Percentiles rank a stretch among this genome's conserved stretches.
phyloP scores from a whole-genome alignment of 2,888 invertebrate species.

The Branchellion lobata region DNA sequence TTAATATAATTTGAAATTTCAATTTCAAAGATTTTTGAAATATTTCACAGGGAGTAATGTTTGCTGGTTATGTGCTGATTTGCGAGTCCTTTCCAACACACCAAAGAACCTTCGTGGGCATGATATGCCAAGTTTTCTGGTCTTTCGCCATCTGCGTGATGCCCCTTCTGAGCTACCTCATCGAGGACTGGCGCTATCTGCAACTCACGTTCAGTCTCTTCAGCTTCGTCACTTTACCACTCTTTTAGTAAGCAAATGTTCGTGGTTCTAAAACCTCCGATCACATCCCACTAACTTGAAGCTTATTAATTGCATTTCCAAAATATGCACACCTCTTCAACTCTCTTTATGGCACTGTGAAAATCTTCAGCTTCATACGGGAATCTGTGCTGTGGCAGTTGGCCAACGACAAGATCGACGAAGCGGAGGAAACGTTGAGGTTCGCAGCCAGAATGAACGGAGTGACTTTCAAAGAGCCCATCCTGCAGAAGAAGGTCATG shows the following conservation, averaged over 20 bases:
- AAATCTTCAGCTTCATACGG: not conserved
- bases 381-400: conserved; percentile 4
- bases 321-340: no score
- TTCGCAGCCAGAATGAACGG: conserved; percentile 3
- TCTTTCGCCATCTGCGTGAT: not conserved
- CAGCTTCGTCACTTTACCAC: not conserved
- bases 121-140: not conserved
- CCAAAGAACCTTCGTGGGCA: not conserved
- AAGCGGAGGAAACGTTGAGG: conserved; percentile 6
- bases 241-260: not conserved
- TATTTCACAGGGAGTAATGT: not conserved
- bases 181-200: not conserved
- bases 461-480: conserved; percentile 8
- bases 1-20: no score
- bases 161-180: not conserved
- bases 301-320: no score
- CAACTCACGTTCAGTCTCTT: not conserved
- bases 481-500: not conserved
- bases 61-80: not conserved
- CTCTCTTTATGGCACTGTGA: no score
- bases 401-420: not conserved
- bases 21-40: no score
- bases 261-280: no score
- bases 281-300: no score
- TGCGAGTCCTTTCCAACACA: conserved; percentile 3